Conservation (phyloP, 2,113 vertebrate species). For the Dipodomys ordii region DNA sequence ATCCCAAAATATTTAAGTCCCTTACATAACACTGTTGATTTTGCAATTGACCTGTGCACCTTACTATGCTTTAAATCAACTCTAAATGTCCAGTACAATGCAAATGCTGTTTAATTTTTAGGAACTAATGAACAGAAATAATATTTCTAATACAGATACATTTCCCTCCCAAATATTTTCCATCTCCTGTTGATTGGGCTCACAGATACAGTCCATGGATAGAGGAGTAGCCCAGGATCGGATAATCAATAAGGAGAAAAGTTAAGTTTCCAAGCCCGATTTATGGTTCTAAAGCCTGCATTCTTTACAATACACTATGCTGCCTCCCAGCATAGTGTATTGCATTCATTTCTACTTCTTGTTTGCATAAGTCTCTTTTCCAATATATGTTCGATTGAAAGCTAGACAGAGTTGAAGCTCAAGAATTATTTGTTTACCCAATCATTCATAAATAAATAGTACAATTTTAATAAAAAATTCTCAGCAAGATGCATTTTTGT, state of each 20-base stretch:
- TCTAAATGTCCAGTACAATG: not conserved
- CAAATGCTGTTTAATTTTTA: not conserved
- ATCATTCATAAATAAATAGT: not conserved
- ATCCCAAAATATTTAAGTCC: not conserved
- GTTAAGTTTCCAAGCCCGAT: not conserved
- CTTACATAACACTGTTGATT: not conserved
- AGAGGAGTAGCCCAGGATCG: not conserved
- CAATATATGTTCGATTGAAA: not conserved
- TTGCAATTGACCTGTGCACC: not conserved
- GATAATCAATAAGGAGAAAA: not conserved
- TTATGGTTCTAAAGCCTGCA: not conserved
- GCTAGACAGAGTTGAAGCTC: no score
- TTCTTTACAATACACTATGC: not conserved
- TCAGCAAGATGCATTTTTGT: not conserved
- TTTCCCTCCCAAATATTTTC: not conserved
- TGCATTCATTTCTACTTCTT: not conserved
- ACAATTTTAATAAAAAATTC: not conserved
- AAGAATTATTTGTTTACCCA: not conserved
- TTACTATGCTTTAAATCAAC: not conserved
- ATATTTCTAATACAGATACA: not conserved
- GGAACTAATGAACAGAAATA: not conserved
- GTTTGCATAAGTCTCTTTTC: conserved; percentile 1
- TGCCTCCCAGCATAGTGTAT: not conserved
- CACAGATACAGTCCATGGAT: not conserved
- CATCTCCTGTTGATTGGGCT: not conserved